A percentile compares a stretch with the other conserved stretches of the same genome.
phyloP scores from a whole-genome alignment of 2,888 invertebrate genomes.

The Marasmarcha lunaedactyla region DNA sequence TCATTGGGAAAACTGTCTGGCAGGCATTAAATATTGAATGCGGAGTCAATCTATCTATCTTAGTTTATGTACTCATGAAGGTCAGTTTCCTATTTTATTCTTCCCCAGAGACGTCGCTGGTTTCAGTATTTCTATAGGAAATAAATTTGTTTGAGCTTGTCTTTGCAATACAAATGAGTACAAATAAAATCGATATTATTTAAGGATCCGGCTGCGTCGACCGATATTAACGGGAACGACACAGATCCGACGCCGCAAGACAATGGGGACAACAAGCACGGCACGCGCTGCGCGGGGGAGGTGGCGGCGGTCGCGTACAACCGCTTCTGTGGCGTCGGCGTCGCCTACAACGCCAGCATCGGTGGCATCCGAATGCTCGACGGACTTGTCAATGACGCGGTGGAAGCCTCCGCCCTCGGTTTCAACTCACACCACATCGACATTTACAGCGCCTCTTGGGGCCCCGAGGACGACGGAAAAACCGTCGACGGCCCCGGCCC shows the following conservation, averaged over 20 bases:
- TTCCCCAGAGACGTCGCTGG: too few relatives aligned
- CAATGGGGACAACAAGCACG: slow-evolving; percentile 99
- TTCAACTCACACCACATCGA: slow-evolving; percentile 95
- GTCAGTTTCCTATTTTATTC: too few relatives aligned
- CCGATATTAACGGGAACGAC: slow-evolving; percentile 97
- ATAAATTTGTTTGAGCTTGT: too few relatives aligned
- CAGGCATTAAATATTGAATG: too few relatives aligned
- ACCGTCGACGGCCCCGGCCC: slow-evolving; percentile 97
- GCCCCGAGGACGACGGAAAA: slow-evolving; percentile 96
- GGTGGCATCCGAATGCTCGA: slow-evolving; percentile 98
- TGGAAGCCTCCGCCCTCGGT: slow-evolving; percentile 92
- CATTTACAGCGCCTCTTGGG: slow-evolving; percentile 97
- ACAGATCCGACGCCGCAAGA: slow-evolving; percentile 98
- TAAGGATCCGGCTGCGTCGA: slow-evolving; percentile 93
- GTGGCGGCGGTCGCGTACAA: slow-evolving; percentile 98
- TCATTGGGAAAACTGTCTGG: too few relatives aligned
- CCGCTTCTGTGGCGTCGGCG: slow-evolving; percentile 95
- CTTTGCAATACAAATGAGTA: too few relatives aligned
- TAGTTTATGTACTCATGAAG: too few relatives aligned
- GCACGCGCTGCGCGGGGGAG: slow-evolving; percentile 98
- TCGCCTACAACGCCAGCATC: slow-evolving; percentile 96
- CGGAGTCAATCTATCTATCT: too few relatives aligned
- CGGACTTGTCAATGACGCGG: slow-evolving; percentile 95
- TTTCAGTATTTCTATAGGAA: too few relatives aligned
- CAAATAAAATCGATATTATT: background rate